Evolutionary conservation across 1,140 invertebrate species (phyloP).

Genomic region (Palaemon carinicauda): DNA sequence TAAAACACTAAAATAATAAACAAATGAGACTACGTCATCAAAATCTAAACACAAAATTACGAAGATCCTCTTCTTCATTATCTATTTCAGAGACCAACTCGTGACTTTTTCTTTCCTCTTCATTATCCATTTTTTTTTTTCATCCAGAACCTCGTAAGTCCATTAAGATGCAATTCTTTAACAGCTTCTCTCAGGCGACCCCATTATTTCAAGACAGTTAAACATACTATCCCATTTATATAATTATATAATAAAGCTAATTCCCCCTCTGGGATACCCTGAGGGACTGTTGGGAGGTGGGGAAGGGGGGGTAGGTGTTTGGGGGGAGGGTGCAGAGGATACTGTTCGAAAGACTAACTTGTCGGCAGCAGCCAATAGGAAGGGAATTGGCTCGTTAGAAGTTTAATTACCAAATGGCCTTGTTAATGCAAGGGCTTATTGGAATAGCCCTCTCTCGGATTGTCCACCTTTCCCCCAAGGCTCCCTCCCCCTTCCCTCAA

Average conservation of each 20-base stretch:
- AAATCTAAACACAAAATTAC: background rate
- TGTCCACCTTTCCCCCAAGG: background rate
- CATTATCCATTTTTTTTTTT: too few relatives aligned
- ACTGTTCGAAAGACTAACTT: slow-evolving; percentile 18
- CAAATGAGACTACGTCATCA: background rate
- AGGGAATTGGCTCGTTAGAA: slow-evolving; percentile 47
- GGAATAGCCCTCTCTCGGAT: slow-evolving; percentile 13
- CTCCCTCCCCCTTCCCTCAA: background rate
- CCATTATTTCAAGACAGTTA: too few relatives aligned
- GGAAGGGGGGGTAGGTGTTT: background rate
- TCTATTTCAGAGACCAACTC: background rate
- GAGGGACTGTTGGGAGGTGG: background rate
- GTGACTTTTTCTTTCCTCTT: background rate
- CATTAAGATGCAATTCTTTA: too few relatives aligned
- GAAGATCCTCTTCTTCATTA: background rate
- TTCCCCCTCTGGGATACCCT: background rate
- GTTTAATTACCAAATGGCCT: slow-evolving; percentile 49
- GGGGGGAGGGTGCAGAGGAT: too few relatives aligned
- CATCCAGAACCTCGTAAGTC: too few relatives aligned
- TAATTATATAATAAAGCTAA: too few relatives aligned
- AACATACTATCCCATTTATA: too few relatives aligned
- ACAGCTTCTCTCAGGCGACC: too few relatives aligned
- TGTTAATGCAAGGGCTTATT: slow-evolving; percentile 41
- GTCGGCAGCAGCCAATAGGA: slow-evolving; percentile 40
- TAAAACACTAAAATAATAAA: too few relatives aligned